Base-by-base conservation (phyloP, 2,888 invertebrate genomes). In the Phengaris alcon region DNA sequence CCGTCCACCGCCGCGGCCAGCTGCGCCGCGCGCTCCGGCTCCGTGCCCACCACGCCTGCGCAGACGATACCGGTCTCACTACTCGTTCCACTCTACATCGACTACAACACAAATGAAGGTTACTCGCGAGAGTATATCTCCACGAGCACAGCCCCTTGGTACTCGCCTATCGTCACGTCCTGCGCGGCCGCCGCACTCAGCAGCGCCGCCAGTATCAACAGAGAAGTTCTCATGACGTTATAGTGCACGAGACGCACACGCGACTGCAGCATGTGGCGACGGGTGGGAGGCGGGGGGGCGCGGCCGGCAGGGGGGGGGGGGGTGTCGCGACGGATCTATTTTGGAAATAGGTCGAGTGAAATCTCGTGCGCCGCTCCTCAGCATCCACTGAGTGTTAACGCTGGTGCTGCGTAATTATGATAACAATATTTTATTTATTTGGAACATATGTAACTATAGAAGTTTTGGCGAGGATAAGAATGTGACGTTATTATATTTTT, bases 1-100 rank as follows among this genome's bases (percentile, higher is more conserved):
- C 77, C 79, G 9, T 78, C 78, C 68, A 80, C 79, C n/a, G 80
- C 81, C 57, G 80, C 80, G 70, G 78, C 79, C 76, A 81, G 76
- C 69, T 74, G 76, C 72, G 74, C 75, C n/a, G 77, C 81, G 7
- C 54, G 74, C 76, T 78, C 79, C 68, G 79, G 79, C 35, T 75
- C 69, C 51, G 75, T 69, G 64, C 77, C 79, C 51, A 79, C 81
- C 73, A 80, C 79, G 9, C 80, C 78, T 77, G 76, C 48, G 12
- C 73, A 51, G 35, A 68, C 70, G 7, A 55, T 69, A 68, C n/a
- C 9, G 74, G 55, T 52, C 57, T 10, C 52, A 22, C 69, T 44
- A 69, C 10, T 4, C 46, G 52, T 12, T 22, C 2, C 72, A 72
- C 72, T 64, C 6, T 64, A 64, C 44, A 64, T 35, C 35, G 22